Evolutionary conservation across 2,113 vertebrate species (phyloP), one percentile per base, ranked within the genome.

Genomic region (Sinocyclocheilus anophthalmus): DNA sequence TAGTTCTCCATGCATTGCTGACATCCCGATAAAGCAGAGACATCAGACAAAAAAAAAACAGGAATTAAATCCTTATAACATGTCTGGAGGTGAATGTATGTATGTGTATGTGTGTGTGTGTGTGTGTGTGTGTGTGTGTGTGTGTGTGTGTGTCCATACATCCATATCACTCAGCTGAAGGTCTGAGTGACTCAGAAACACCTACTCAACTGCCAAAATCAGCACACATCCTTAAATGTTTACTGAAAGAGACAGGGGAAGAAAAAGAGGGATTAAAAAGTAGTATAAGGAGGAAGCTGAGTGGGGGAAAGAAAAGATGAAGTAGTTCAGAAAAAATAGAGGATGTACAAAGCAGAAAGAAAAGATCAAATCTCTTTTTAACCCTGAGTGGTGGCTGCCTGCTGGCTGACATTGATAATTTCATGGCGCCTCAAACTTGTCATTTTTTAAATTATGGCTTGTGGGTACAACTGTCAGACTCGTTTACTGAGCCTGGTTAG

Each of bases 361-460:
- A 78, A 88, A 90, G 82, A 88, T 45, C 16, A 87, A 90, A 86
- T 85, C 33, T 85, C 75, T 92, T 76, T 83, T 82, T 90, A 84
- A 81, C 88, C 89, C 85, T 85, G 83, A 90, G 87, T 76, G 86
- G 70, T 88, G 85, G 1, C 88, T 91, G 92, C 91, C 93, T 94
- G 91, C 92, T 90, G 94, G 93, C 94, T 93, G 91, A 93, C 92
- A 93, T 90, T 92, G 94, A 94, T 94, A 92, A 94, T 96, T 95
- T 96, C 93, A 95, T 94, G 93, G 92, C 92, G 92, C 87, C 92
- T 95, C 94, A 93, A 92, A 95, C 91, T 91, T 92, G 88, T 92
- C 89, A 89, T 90, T 93, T 91, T 92, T 92, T 87, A 93, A 94
- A 95, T 92, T 45, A 93, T 89, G 89, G 90, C 91, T 92, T 92